These are phyloP conservation scores for Cardinalis cardinalis DNA, from an alignment of 2,113 vertebrate genomes.

Conservation along the genomic window DNA sequence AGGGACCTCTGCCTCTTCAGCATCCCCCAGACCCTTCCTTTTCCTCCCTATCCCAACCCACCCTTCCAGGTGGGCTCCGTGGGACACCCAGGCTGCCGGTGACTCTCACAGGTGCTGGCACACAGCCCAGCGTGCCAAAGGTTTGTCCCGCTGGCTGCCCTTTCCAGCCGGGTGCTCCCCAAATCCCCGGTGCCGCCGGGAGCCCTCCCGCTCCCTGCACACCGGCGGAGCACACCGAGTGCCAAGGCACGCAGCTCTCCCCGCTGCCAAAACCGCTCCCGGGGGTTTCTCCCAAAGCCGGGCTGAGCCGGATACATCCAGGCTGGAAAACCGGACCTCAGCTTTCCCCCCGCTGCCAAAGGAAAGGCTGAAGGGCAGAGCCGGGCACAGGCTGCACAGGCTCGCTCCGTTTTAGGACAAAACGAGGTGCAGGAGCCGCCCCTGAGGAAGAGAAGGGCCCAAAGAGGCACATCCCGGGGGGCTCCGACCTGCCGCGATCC, in stretches of 20 bases:
- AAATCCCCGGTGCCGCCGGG: accelerated
- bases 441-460: not conserved
- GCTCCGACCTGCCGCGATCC: not conserved
- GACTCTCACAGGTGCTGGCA: not conserved
- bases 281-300: not conserved
- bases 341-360: not conserved
- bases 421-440: not conserved
- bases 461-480: not conserved
- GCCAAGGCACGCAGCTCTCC: not conserved
- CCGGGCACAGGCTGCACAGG: not conserved
- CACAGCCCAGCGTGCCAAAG: not conserved
- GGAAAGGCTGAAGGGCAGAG: not conserved
- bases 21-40: not conserved
- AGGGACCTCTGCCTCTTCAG: not conserved
- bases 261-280: not conserved
- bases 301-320: not conserved
- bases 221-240: accelerated
- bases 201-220: not conserved
- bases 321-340: not conserved
- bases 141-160: not conserved
- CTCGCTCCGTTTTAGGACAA: not conserved
- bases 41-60: not conserved
- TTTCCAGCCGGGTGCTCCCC: accelerated
- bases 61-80: accelerated
- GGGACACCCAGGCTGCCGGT: not conserved